Evolutionary conservation across 2,797 vertebrate genomes (phyloP), one percentile per base, ranked within the genome.

Genomic region (Epinephelus coioides): DNA sequence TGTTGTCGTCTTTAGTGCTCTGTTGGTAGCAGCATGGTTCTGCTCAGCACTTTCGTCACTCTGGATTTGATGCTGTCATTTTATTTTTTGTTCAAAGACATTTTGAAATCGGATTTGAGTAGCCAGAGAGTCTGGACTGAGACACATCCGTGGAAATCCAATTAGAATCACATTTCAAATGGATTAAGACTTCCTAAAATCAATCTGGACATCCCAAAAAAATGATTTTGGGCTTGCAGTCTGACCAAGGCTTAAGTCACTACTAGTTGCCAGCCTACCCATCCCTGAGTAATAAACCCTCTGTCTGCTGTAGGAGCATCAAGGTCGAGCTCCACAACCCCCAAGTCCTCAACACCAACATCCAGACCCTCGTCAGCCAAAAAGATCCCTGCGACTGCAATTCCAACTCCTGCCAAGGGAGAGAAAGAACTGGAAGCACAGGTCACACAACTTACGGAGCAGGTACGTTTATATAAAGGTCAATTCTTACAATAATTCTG

Each of bases 361-460:
- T 99, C 98, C 89, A 97, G 98, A 89, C 98, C 98, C 69, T 99
- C 98, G 2, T 99, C 98, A 76, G 98, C 98, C 93, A 99, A 99
- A 96, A 98, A 96, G 95, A 95, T 97, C 86, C 97, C 97, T 3
- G 73, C 83, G 46, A 92, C 50, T 21, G 68, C 70, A 46, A 25
- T 95, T 77, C 84, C 97, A 3, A 94, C 96, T 82, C 97, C 95
- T 61, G 95, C 97, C 86, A 99, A 96, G 94, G 98, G 97, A 87
- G 98, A 99, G 94, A 98, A 98, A 94, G 98, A 99, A 93, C 96
- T 99, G 95, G 98, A 98, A 95, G 97, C 96, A 76, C 98, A 99
- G 96, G 98, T 99, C 93, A 95, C 97, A 91, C 97, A 98, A 89
- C 97, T 99, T 83, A 98, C 97, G 0, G 98, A 99, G 82, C 96